phyloP scores from a whole-genome alignment of 1,140 invertebrate species.

The Micrasema minimum region DNA sequence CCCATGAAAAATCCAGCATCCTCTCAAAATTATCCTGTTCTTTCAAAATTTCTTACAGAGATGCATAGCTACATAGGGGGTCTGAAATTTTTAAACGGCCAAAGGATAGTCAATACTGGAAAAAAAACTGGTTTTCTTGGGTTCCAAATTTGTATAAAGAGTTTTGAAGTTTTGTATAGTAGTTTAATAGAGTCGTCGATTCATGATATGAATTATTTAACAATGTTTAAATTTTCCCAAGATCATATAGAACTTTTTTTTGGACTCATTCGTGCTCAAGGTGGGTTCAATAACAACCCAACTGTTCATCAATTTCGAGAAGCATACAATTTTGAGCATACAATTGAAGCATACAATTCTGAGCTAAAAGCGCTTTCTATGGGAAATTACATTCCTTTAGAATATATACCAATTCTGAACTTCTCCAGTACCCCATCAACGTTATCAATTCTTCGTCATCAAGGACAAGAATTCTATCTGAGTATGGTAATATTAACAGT shows the following conservation, averaged over 20 bases:
- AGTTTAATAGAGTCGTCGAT: not conserved
- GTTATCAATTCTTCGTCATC: no score
- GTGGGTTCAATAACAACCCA: not conserved
- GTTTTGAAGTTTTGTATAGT: not conserved
- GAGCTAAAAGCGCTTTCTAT: no score
- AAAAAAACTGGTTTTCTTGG: not conserved
- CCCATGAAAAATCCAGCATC: not conserved
- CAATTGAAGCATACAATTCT: no score
- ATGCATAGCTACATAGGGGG: not conserved
- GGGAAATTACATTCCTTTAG: no score
- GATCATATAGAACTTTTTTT: not conserved
- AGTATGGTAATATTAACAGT: no score
- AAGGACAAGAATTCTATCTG: no score
- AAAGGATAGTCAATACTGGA: not conserved
- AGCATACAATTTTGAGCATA: no score
- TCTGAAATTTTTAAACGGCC: not conserved
- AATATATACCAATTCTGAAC: no score
- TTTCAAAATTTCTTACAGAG: not conserved
- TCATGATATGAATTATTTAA: not conserved
- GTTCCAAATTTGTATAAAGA: not conserved
- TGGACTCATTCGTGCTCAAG: not conserved
- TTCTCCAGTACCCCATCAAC: no score
- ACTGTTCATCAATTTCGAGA: not conserved
- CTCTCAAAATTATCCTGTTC: not conserved
- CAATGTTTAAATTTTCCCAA: not conserved